Evolutionary conservation across 2,888 invertebrate species (phyloP).

Genomic region (Andricus quercusramuli): DNA sequence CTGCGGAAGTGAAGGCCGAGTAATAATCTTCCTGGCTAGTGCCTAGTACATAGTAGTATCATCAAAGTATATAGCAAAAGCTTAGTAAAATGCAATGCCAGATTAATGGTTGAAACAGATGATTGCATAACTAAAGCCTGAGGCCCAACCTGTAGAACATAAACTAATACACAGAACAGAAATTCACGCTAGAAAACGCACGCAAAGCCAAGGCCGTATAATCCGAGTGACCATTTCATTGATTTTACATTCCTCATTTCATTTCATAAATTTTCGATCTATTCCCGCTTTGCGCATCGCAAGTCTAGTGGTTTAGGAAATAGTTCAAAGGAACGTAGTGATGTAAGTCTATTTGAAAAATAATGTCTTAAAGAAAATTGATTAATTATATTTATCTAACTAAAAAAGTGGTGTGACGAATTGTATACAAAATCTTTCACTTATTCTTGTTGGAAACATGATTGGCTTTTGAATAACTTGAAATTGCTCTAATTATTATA

Average conservation of each 20-base stretch:
- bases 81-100: slow-evolving; percentile 37
- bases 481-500: too few species aligned
- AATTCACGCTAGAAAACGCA: slow-evolving; percentile 40
- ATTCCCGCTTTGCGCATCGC: slow-evolving; percentile 20
- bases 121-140: slow-evolving; percentile 49
- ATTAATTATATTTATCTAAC: too few species aligned
- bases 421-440: too few species aligned
- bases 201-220: slow-evolving; percentile 63
- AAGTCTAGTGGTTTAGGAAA: neutral
- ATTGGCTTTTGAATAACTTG: too few species aligned
- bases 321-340: neutral
- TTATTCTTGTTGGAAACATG: too few species aligned
- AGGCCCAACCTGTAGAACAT: slow-evolving; percentile 54
- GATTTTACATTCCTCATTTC: slow-evolving; percentile 66
- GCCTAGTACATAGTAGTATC: neutral
- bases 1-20: slow-evolving; percentile 1
- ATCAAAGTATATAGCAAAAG: neutral
- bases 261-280: slow-evolving; percentile 60
- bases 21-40: slow-evolving; percentile 2
- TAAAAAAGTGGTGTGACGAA: too few species aligned
- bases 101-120: slow-evolving; percentile 42
- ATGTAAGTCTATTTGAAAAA: neutral
- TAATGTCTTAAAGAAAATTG: too few species aligned
- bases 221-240: slow-evolving; percentile 60
- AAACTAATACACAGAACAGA: slow-evolving; percentile 12